Evolutionary conservation across 2,113 vertebrate genomes (phyloP), one percentile per base, ranked within the genome.

Genomic region (Rhodinocichla rosea): DNA sequence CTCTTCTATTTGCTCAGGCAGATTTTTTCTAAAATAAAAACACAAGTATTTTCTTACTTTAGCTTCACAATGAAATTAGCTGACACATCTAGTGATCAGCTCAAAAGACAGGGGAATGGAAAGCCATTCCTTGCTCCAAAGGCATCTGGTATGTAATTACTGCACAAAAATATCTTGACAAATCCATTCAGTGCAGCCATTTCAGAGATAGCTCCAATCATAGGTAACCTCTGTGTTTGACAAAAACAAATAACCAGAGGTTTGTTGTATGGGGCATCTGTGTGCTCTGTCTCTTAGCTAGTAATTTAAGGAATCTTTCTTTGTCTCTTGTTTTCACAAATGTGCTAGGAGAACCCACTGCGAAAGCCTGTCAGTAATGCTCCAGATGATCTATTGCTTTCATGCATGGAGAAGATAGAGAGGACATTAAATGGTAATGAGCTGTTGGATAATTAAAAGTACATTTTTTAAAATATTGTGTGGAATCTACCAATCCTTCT

Each of bases 371-470:
- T 53, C 50, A 60, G 59, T 40, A 26, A 21, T 35, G 52, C 91
- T 94, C 18, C 91, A 84, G 92, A 89, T 92, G 64, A 94, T 94
- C 96, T 85, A 6, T n/a, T 98, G 60, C 47, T 95, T 21, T 94
- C 95, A 83, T 98, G 98, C 76, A 94, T 98, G 91, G 97, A 98
- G 95, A 98, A 97, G 96, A 97, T 99, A 81, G 96, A 98, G 57
- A 97, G 97, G 90, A 98, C 93, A 4, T 92, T 98, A 75, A 97
- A 97, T 35, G 98, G 98, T 99, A 98, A 97, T 5, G 8, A 89
- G 13, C 49, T 84, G 39, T 53, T 62, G 32, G 42, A 90, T 70
- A 90, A 86, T 19, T 92, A 27, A 57, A 80, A 80, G 32, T 44
- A 23, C 63, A 24, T 69, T 9, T 55, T 50, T 69, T 77, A 37